phyloP scores from a whole-genome alignment of 2,888 invertebrate genomes.

The Sialis fuliginosa region DNA sequence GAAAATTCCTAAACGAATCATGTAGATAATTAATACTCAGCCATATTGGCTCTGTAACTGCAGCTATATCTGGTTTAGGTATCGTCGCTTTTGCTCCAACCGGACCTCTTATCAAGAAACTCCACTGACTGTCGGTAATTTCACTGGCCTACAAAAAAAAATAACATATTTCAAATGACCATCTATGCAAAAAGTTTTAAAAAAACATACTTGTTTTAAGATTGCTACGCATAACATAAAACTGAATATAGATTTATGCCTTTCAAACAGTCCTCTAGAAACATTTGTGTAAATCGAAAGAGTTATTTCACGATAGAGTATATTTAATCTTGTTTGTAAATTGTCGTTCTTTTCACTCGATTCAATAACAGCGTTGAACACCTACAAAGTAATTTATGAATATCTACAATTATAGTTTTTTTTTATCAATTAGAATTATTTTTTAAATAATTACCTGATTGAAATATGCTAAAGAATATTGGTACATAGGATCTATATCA shows the following conservation, averaged over 20 bases:
- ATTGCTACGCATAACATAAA: conserved; percentile 68
- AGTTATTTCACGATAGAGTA: conserved; percentile 60
- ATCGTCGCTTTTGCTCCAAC: conserved; percentile 35
- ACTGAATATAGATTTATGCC: conserved; percentile 77
- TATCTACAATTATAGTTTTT: no score
- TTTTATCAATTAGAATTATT: no score
- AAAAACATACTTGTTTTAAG: conserved; percentile 32
- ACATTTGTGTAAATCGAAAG: conserved; percentile 71
- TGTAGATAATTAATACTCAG: conserved; percentile 42
- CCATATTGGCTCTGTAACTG: conserved; percentile 54
- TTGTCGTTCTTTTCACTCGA: conserved; percentile 48
- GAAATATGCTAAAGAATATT: conserved; percentile 84
- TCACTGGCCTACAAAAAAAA: conserved; percentile 19
- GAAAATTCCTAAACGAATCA: conserved; percentile 34
- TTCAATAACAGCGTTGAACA: conserved; percentile 68
- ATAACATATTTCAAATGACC: neutral
- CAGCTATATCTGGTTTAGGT: conserved; percentile 39
- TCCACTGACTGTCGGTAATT: conserved; percentile 49
- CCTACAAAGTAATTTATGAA: conserved; percentile 33
- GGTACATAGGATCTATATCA: conserved; percentile 91
- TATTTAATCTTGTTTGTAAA: conserved; percentile 46
- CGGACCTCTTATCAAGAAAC: conserved; percentile 60
- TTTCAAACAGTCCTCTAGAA: conserved; percentile 77
- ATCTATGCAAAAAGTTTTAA: no score
- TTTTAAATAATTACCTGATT: conserved; percentile 32